phyloP scores from a whole-genome alignment of 2,888 invertebrate species.

The Latrodectus hesperus region DNA sequence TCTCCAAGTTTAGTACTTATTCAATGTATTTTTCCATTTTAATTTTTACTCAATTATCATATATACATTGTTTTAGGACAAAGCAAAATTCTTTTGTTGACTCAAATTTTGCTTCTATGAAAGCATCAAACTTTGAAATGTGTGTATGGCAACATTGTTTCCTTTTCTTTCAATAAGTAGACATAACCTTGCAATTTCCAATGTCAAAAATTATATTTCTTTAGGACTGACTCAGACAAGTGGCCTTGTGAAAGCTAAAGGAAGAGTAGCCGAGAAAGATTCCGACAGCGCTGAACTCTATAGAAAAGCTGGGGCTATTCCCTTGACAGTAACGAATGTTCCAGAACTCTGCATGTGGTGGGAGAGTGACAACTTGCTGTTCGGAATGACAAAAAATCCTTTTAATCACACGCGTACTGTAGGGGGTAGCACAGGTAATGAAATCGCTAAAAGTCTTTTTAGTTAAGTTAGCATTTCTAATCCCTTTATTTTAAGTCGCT shows the following conservation, averaged over 20 bases:
- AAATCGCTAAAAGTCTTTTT: constrained; percentile 74
- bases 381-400: constrained; percentile 88
- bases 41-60: no score
- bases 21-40: no score
- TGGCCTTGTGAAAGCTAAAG: constrained; percentile 73
- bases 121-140: no score
- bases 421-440: constrained; percentile 93
- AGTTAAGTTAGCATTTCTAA: no score
- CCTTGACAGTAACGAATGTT: constrained; percentile 79
- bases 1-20: no score
- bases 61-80: no score
- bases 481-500: no score
- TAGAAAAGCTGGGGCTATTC: constrained; percentile 84
- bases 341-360: constrained; percentile 81
- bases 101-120: no score
- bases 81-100: no score
- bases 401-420: constrained; percentile 83
- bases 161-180: no score
- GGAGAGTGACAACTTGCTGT: constrained; percentile 86
- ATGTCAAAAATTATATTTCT: neutral
- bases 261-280: constrained; percentile 80
- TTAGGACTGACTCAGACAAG: constrained; percentile 29
- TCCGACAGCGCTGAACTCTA: constrained; percentile 81
- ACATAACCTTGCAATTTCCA: no score
- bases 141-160: no score